Conservation (phyloP, 2,113 vertebrate species). For the Oreocharis arfaki region DNA sequence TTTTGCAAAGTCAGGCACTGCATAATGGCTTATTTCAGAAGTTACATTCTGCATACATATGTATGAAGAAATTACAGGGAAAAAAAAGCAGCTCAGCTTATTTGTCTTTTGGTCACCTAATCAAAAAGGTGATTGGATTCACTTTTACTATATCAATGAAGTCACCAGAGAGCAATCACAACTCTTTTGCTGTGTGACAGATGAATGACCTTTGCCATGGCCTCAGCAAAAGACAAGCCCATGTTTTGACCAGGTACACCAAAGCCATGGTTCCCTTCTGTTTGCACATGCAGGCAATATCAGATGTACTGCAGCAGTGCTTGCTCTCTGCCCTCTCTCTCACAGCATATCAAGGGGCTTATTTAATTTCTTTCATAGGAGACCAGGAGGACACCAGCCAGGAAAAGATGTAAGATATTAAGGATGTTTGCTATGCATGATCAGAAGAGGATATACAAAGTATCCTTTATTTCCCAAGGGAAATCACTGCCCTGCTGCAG, state of each 20-base stretch:
- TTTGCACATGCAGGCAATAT: neutral
- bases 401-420: neutral
- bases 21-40: conserved; percentile 12
- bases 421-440: neutral
- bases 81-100: neutral
- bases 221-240: neutral
- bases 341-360: neutral
- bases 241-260: neutral
- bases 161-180: neutral
- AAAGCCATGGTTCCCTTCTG: neutral
- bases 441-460: neutral
- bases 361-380: neutral
- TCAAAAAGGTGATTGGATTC: neutral
- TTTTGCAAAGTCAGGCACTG: conserved; percentile 33
- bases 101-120: conserved; percentile 42
- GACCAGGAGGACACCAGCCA: neutral
- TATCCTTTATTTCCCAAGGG: neutral
- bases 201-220: neutral
- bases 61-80: conserved; percentile 5
- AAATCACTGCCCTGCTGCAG: neutral
- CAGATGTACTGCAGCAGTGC: neutral
- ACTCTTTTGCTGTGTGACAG: neutral
- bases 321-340: neutral
- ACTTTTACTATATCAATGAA: neutral
- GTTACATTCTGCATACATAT: conserved; percentile 16